phyloP scores from a whole-genome alignment of 2,113 vertebrate genomes.

The Cichladusa arquata region DNA sequence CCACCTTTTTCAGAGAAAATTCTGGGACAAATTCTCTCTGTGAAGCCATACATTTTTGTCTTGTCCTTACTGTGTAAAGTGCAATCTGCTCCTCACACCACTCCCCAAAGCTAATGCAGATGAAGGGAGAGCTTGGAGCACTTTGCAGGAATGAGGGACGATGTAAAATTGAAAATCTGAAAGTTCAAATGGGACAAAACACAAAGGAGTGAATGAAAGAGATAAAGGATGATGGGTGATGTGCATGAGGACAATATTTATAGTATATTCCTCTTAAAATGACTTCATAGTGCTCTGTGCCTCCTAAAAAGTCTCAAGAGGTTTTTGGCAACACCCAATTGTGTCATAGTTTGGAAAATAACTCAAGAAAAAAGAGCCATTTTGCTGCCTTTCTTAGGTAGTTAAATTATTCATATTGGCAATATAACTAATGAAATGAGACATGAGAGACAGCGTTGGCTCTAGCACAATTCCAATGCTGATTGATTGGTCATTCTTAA shows the following conservation, averaged over 20 bases:
- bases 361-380: not conserved
- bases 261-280: not conserved
- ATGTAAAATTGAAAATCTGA: not conserved
- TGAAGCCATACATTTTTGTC: not conserved
- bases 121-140: not conserved
- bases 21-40: not conserved
- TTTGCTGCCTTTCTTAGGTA: not conserved
- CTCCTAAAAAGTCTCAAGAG: not conserved
- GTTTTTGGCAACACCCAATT: not conserved
- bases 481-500: not conserved
- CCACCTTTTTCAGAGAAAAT: not conserved
- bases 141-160: not conserved
- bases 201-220: not conserved
- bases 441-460: not conserved
- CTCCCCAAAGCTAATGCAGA: not conserved
- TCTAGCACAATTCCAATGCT: not conserved
- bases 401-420: not conserved
- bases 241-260: not conserved
- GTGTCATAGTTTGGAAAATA: not conserved
- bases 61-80: not conserved
- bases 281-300: not conserved
- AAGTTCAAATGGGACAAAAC: not conserved
- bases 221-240: not conserved
- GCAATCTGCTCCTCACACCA: not conserved
- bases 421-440: not conserved